Evolutionary conservation across 2,113 vertebrate species (phyloP), one percentile per base, ranked within the genome.

Genomic region (Triplophysa tibetana): DNA sequence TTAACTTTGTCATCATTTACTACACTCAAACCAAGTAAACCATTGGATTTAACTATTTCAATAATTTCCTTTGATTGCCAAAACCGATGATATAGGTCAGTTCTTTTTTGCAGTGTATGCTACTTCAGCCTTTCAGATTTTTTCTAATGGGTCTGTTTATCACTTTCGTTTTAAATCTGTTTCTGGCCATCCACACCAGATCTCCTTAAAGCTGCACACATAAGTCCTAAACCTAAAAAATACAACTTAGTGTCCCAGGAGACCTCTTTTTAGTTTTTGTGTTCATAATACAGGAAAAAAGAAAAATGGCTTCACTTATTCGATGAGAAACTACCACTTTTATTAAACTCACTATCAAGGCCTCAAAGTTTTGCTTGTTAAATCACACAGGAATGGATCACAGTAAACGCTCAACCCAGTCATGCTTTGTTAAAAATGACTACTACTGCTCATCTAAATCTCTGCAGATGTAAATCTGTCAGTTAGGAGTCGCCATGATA

Each of bases 151-250:
- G 29, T 29, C 41, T 43, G 41, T 89, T 81, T 86, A 88, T 89
- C 81, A 86, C 81, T 80, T 66, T 82, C 52, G 45, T 82, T 79
- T 85, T 81, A 84, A 72, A 88, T 43, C 8, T 43, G 8, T 90
- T 29, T 54, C 23, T 54, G 78, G 83, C 78, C 73, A 45, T 82
- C 21, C 54, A 82, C 74, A 24, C 67, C 67, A 69, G 50, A 9
- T 72, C 9, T 54, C 69, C 16, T 29, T 29, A 4, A 29, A 29
- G 29, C 29, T 29, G 29, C 29, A 29, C 29, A 52, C 43, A 69
- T 69, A 45, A 69, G 8, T 69, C 67, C 67, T 50, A 82, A 70
- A 82, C 16, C 74, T 78, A 56, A 68, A 75, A 70, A 41, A 2
- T 1, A 43, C 29, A 61, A 66, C 21, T 24, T 1, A 24, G 2